Conservation (phyloP, 2,888 invertebrate genomes). For the Sarcophaga carnaria region DNA sequence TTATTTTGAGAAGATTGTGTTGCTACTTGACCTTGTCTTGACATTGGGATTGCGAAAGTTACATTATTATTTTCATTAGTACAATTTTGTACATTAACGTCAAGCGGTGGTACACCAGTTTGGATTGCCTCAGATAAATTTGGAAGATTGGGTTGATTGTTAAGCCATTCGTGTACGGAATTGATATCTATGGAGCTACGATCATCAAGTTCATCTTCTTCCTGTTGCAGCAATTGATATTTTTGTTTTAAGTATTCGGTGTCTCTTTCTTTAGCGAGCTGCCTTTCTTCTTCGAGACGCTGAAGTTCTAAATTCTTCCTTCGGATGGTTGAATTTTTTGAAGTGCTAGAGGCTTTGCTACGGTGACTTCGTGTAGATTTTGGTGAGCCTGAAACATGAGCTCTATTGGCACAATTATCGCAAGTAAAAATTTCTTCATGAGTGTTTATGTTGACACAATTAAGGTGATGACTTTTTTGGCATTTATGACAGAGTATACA, state of each 20-base stretch:
- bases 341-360: neutral
- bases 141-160: slow-evolving; percentile 16
- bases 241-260: slow-evolving; percentile 30
- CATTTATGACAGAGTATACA: neutral
- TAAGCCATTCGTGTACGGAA: slow-evolving; percentile 27
- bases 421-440: slow-evolving; percentile 7
- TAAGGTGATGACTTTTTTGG: slow-evolving; percentile 11
- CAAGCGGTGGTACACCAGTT: neutral
- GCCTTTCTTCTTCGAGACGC: slow-evolving; percentile 45
- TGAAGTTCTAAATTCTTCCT: slow-evolving; percentile 32
- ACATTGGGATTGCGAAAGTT: neutral
- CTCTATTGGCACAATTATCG: neutral
- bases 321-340: slow-evolving; percentile 12
- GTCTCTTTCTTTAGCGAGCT: slow-evolving; percentile 35
- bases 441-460: slow-evolving; percentile 5
- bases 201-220: slow-evolving; percentile 24
- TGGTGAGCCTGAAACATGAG: neutral
- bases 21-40: slow-evolving; percentile 21
- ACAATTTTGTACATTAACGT: slow-evolving; percentile 10
- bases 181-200: slow-evolving; percentile 2
- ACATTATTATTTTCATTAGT: neutral
- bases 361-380: neutral
- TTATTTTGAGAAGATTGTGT: slow-evolving; percentile 17
- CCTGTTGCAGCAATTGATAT: slow-evolving; percentile 35
- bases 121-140: slow-evolving; percentile 9